Percentiles rank a stretch among this genome's conserved stretches.
Conservation (phyloP, 2,113 vertebrate species). For the Chaetodon auriga region DNA sequence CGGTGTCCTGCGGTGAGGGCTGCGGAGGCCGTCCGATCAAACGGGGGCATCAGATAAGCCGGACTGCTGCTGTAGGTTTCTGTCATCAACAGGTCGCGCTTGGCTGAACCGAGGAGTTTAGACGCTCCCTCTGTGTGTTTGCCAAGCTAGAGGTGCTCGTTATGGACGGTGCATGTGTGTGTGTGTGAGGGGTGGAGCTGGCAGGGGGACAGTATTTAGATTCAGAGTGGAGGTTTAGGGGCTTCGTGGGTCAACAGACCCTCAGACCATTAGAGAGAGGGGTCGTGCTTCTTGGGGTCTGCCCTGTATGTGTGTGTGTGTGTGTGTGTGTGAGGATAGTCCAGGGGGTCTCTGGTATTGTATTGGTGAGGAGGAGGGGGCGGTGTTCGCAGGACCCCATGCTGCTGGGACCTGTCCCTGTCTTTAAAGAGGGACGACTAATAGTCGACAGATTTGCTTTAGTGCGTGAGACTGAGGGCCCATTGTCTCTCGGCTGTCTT, state of each 20-base stretch:
- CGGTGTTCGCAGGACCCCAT: conserved; percentile 55
- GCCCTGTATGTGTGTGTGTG: conserved; percentile 24
- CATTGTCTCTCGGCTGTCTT: conserved; percentile 65
- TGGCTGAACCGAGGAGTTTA: conserved; percentile 54
- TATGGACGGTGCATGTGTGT: conserved; percentile 29
- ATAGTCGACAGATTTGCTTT: conserved; percentile 71
- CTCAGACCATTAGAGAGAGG: conserved; percentile 62
- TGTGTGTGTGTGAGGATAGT: conserved; percentile 41
- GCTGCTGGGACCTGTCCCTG: conserved; percentile 68
- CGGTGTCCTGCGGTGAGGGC: not conserved
- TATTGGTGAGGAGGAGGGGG: conserved; percentile 38
- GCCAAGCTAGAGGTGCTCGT: conserved; percentile 59
- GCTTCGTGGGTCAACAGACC: conserved; percentile 73
- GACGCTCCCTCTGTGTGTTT: conserved; percentile 52
- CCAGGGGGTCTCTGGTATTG: conserved; percentile 67
- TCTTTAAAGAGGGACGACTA: conserved; percentile 62
- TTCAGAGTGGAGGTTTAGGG: conserved; percentile 55
- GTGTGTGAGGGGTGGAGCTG: not conserved
- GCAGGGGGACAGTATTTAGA: conserved; percentile 43
- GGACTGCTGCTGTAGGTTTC: conserved; percentile 43
- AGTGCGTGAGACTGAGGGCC: conserved; percentile 49
- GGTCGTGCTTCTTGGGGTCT: conserved; percentile 50
- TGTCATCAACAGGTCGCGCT: conserved; percentile 69
- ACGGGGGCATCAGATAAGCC: conserved; percentile 64
- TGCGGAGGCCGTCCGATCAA: not conserved